phyloP scores from a whole-genome alignment of 1,140 invertebrate genomes.

The Aphelenchoides avenae region DNA sequence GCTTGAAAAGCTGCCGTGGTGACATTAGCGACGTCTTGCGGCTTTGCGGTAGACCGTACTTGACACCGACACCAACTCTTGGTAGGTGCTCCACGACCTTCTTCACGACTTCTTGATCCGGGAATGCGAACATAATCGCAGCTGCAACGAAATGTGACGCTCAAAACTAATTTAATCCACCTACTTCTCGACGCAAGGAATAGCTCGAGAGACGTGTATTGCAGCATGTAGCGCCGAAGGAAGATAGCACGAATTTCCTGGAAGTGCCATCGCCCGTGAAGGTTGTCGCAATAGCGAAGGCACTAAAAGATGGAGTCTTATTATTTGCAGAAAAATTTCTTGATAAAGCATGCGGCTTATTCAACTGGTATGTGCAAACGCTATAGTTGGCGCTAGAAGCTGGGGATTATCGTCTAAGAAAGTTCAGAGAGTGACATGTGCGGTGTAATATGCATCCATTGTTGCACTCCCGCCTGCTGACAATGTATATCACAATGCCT shows the following conservation, averaged over 20 bases:
- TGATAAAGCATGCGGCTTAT: no score
- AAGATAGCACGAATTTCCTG: conserved; percentile 97
- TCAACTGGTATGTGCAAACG: no score
- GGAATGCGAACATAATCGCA: conserved; percentile 95
- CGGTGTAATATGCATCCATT: no score
- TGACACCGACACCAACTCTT: conserved; percentile 95
- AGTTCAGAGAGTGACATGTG: no score
- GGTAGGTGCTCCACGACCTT: conserved; percentile 92
- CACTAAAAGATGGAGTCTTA: conserved; percentile 61
- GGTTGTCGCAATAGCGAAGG: conserved; percentile 83
- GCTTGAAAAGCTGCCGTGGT: conserved; percentile 90
- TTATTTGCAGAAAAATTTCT: background rate
- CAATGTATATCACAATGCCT: no score
- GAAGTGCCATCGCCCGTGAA: conserved; percentile 99
- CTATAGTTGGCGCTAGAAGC: no score
- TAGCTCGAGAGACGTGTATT: conserved; percentile 95
- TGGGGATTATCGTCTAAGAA: no score
- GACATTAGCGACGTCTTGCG: conserved; percentile 95
- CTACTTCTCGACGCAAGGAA: conserved; percentile 96
- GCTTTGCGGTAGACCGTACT: conserved; percentile 96
- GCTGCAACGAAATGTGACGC: conserved; percentile 71
- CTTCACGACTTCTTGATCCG: conserved; percentile 90
- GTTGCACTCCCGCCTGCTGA: no score
- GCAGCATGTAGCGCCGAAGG: conserved; percentile 86
- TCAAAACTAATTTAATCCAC: conserved; percentile 5